Evolutionary conservation across 37 sponge, comb jelly and placozoan species (phyloP).

Genomic region (Cliona cf. orientalis): DNA sequence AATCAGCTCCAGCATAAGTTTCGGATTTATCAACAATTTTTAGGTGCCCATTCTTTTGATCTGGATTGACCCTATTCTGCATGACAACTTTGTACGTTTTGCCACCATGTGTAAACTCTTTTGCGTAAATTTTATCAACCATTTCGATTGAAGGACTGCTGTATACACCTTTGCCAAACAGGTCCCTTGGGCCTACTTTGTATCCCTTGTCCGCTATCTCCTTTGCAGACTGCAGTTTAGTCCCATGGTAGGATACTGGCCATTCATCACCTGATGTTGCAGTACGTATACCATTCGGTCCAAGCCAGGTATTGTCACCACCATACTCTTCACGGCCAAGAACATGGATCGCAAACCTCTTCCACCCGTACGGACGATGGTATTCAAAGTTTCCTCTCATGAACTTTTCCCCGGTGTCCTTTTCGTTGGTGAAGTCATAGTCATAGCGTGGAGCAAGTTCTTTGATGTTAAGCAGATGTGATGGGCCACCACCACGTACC

Average conservation of each 20-base stretch:
- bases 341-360: slow-evolving; percentile 38
- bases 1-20: slow-evolving; percentile 36
- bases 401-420: neutral
- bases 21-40: neutral
- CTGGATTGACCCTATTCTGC: slow-evolving; percentile 52
- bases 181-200: neutral
- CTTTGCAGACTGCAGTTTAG: neutral
- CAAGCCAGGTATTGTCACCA: slow-evolving; percentile 51
- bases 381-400: slow-evolving; percentile 38
- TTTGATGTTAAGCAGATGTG: no score
- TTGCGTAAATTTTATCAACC: neutral
- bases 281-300: slow-evolving; percentile 42
- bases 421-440: slow-evolving; percentile 23
- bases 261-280: slow-evolving; percentile 27
- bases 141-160: slow-evolving; percentile 21
- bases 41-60: slow-evolving; percentile 1
- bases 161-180: slow-evolving; percentile 41
- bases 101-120: slow-evolving; percentile 13
- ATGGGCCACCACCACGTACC: slow-evolving; percentile 14
- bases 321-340: slow-evolving; percentile 1
- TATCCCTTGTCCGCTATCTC: slow-evolving; percentile 16
- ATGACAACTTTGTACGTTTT: slow-evolving; percentile 15
- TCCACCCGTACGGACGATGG: slow-evolving; percentile 53
- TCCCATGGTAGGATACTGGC: slow-evolving; percentile 59
- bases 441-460: slow-evolving; percentile 19